Conservation (phyloP, 2,888 invertebrate species). For the Phalera bucephala region DNA sequence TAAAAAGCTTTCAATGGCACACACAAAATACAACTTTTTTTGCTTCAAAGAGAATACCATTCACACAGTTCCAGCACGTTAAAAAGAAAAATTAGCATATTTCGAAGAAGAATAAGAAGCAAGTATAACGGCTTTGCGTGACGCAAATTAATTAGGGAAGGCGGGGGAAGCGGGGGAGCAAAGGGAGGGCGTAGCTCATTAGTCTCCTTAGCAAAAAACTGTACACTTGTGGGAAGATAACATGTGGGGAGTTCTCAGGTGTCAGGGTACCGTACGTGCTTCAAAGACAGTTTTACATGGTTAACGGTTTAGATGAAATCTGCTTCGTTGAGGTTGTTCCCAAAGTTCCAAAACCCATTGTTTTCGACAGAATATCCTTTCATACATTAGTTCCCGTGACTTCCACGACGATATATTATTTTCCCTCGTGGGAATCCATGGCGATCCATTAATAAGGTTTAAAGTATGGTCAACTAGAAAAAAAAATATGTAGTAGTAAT, state of each 20-base stretch:
- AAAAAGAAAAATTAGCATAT: constrained; percentile 8
- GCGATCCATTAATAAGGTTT: no score
- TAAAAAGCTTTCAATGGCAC: no score
- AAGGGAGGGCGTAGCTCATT: constrained; percentile 11
- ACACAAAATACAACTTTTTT: no score
- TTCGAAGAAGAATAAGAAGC: constrained; percentile 7
- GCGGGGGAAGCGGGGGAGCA: neutral
- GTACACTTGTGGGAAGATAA: constrained; percentile 14
- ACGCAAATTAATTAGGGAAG: constrained; percentile 15
- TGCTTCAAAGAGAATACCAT: constrained; percentile 1
- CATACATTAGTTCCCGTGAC: no score
- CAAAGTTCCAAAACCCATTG: no score
- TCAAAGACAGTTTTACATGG: neutral
- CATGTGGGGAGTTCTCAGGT: constrained; percentile 12
- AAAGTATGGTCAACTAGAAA: no score
- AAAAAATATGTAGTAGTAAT: no score
- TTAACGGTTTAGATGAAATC: neutral
- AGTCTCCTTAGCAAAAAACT: constrained; percentile 22
- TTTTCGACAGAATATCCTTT: no score
- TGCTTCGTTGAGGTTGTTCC: no score
- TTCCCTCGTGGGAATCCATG: no score
- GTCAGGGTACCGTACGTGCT: neutral
- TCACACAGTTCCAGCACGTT: constrained; percentile 2
- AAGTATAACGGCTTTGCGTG: constrained; percentile 8
- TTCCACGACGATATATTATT: no score